Percentiles rank a stretch among this genome's conserved stretches.
Evolutionary conservation across 2,113 vertebrate species (phyloP).

Genomic region (Gambusia affinis): DNA sequence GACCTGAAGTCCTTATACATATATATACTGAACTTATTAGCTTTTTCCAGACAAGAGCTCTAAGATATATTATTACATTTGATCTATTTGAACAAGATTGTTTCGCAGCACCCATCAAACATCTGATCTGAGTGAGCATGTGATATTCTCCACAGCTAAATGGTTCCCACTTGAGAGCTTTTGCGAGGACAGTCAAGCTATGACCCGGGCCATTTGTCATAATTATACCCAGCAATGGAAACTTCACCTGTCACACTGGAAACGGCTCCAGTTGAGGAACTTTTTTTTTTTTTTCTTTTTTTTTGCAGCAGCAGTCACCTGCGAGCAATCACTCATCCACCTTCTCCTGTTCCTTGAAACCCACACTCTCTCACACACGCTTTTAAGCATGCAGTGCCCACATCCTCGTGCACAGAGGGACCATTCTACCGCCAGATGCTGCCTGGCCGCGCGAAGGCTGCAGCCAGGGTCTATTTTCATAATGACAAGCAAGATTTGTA

Average conservation of each 20-base stretch:
- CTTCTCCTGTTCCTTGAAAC: conserved; percentile 44
- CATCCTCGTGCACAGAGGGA: conserved; percentile 51
- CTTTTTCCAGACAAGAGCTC: not conserved
- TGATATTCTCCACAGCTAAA: not conserved
- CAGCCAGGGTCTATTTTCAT: conserved; percentile 65
- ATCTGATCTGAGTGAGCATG: not conserved
- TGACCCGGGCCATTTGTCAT: conserved; percentile 39
- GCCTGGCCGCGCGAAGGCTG: conserved; percentile 53
- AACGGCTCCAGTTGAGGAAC: conserved; percentile 24
- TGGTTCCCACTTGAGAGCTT: not conserved
- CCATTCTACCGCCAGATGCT: conserved; percentile 62
- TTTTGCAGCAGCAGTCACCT: conserved; percentile 49
- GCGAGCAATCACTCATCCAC: conserved; percentile 66
- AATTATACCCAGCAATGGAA: conserved; percentile 57
- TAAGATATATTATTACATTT: not conserved
- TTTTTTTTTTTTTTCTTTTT: not conserved
- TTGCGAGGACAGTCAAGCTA: conserved; percentile 27
- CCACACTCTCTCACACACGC: conserved; percentile 22
- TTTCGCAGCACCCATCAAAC: not conserved
- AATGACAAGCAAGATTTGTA: conserved; percentile 72
- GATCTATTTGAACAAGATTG: not conserved
- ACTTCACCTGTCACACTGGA: conserved; percentile 35
- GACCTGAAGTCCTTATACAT: too few species aligned
- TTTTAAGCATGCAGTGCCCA: conserved; percentile 7
- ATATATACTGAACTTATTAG: too few species aligned